Evolutionary conservation across 2,113 vertebrate species (phyloP).

Genomic region (Stigmatopora nigra): DNA sequence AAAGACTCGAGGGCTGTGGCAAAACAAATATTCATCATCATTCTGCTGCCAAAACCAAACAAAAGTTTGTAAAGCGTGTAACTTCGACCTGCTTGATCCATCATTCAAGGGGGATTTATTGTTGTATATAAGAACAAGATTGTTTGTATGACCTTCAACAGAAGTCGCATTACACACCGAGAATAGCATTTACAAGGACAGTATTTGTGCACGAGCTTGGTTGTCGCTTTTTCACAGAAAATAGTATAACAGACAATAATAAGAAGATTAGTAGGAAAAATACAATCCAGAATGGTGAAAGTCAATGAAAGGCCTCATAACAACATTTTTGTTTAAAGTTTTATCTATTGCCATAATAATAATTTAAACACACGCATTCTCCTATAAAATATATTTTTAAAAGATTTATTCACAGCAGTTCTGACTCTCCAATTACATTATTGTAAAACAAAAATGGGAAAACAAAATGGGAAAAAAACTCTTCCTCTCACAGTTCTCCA

Average conservation of each 20-base stretch:
- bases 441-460: too few relatives aligned
- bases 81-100: constrained; percentile 8
- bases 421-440: too few relatives aligned
- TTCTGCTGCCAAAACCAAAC: constrained; percentile 29
- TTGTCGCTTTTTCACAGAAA: neutral
- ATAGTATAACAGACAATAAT: neutral
- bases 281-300: too few relatives aligned
- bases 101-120: constrained; percentile 4
- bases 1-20: too few relatives aligned
- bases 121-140: constrained; percentile 14
- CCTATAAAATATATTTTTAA: too few relatives aligned
- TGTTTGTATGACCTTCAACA: neutral
- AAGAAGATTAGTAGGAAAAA: neutral
- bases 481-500: too few relatives aligned
- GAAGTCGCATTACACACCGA: neutral
- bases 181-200: neutral
- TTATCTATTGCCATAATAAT: too few relatives aligned
- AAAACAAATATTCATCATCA: constrained; percentile 33
- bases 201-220: neutral
- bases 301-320: too few relatives aligned
- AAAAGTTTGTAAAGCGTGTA: constrained; percentile 27
- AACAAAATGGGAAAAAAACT: too few relatives aligned
- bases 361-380: too few relatives aligned
- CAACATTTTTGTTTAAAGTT: too few relatives aligned
- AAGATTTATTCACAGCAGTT: too few relatives aligned